Base-by-base conservation (phyloP, 2,113 vertebrate species). In the Capricornis sumatraensis region DNA sequence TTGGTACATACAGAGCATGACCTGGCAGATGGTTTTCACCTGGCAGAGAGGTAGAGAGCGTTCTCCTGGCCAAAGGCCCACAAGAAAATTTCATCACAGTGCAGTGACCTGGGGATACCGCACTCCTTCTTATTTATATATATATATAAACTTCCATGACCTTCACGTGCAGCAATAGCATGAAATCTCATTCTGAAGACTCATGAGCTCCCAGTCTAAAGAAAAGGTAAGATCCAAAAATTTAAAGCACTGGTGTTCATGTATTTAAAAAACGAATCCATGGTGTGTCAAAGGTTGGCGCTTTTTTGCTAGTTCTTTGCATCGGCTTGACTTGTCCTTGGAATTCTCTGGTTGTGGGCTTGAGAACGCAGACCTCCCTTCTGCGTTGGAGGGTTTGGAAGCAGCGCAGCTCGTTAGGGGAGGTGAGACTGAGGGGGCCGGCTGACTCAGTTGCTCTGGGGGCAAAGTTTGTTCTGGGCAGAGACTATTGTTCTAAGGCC, bases 401-500 rank as follows among this genome's bases (percentile, higher is more conserved):
- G 82, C 1, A 11, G 55, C 11, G 17, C 16, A 57, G 53, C 85
- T 97, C 50, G 15, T 92, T 78, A 95, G 76, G 71, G 45, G 71
- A 6, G 71, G 74, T 53, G 58, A 28, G 64, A 36, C 76, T 28
- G 0, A 5, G 60, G 0, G n/a, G 71, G 60, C 33, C 23, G 3
- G 88, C 93, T 53, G 94, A 91, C 50, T 89, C 86, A 91, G 93
- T 85, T 93, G 50, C 52, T 95, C 86, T 23, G n/a, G 50, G 76
- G 86, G 78, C 10, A 16, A 87, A 43, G 33, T 87, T 78, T 78
- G 76, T 78, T 90, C 67, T 23, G 85, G 92, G 78, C 28, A 94
- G 85, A 91, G 86, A 86, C 36, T 60, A 55, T 91, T 89, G 89
- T 81, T 87, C 33, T 55, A 62, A 81, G 52, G 53, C 57, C 86